Percentiles rank a stretch among this genome's conserved stretches.
These are phyloP conservation scores for Anguilla marmorata DNA, from an alignment of 2,797 vertebrate genomes.

Conservation along the genomic window DNA sequence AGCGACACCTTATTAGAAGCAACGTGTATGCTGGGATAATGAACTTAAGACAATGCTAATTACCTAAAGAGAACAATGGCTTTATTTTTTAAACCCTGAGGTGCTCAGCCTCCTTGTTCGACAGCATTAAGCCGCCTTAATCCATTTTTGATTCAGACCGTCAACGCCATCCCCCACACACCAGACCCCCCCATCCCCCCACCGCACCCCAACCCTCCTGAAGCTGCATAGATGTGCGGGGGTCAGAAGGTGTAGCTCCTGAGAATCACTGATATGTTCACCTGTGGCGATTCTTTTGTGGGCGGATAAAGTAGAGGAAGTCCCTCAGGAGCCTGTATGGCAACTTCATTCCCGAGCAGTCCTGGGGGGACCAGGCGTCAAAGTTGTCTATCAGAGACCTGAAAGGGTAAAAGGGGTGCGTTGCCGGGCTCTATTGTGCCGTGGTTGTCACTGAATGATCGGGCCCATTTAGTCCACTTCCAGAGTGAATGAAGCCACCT, in stretches of 20 bases:
- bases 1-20: constrained; percentile 76
- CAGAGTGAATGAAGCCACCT: constrained; percentile 97
- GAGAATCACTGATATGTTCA: constrained; percentile 85
- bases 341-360: constrained; percentile 51
- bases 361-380: constrained; percentile 90
- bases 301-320: constrained; percentile 84
- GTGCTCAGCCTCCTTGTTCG: constrained; percentile 71
- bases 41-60: constrained; percentile 99
- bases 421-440: constrained; percentile 89
- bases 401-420: constrained; percentile 88
- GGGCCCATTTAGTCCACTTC: constrained; percentile 92
- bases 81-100: constrained; percentile 54
- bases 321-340: constrained; percentile 79
- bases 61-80: constrained; percentile 91
- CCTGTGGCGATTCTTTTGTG: constrained; percentile 85
- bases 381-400: constrained; percentile 92
- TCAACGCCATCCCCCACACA: constrained; percentile 23
- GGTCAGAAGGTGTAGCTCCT: constrained; percentile 75
- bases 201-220: neutral
- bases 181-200: neutral
- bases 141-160: constrained; percentile 69
- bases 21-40: constrained; percentile 83
- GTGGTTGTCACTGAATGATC: constrained; percentile 97
- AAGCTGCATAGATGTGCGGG: neutral
- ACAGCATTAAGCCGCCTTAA: constrained; percentile 82